phyloP scores from a whole-genome alignment of 2,888 invertebrate genomes.

The Rhodophaea formosa region DNA sequence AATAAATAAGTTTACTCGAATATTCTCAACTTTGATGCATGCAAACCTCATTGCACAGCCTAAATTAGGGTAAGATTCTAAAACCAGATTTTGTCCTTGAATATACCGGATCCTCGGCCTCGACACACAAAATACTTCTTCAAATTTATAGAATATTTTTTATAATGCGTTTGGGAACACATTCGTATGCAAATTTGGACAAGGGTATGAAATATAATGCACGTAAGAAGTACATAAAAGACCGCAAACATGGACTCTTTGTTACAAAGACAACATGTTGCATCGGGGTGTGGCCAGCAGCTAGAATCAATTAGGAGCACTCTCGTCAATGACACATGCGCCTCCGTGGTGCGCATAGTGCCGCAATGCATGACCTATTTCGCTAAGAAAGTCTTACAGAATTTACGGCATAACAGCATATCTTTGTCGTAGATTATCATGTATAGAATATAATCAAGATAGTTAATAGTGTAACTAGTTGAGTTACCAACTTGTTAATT shows the following conservation, averaged over 20 bases:
- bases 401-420: too few species aligned
- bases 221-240: neutral
- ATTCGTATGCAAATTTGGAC: constrained; percentile 5
- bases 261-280: neutral
- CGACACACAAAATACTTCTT: neutral
- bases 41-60: neutral
- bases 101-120: constrained; percentile 11
- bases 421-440: too few species aligned
- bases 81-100: constrained; percentile 18
- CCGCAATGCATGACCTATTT: too few species aligned
- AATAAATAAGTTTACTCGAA: too few species aligned
- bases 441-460: too few species aligned
- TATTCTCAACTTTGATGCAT: too few species aligned
- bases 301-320: neutral
- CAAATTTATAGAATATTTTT: neutral
- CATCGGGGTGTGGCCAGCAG: neutral
- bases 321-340: too few species aligned
- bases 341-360: too few species aligned
- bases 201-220: neutral
- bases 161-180: neutral
- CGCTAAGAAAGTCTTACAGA: too few species aligned
- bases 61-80: constrained; percentile 11
- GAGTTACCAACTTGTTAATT: too few species aligned
- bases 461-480: too few species aligned
- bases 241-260: neutral